A percentile compares a stretch with the other conserved stretches of the same genome.
These are phyloP conservation scores for Tolmerus cingulatus DNA, from an alignment of 2,888 invertebrate species.

Conservation along the genomic window DNA sequence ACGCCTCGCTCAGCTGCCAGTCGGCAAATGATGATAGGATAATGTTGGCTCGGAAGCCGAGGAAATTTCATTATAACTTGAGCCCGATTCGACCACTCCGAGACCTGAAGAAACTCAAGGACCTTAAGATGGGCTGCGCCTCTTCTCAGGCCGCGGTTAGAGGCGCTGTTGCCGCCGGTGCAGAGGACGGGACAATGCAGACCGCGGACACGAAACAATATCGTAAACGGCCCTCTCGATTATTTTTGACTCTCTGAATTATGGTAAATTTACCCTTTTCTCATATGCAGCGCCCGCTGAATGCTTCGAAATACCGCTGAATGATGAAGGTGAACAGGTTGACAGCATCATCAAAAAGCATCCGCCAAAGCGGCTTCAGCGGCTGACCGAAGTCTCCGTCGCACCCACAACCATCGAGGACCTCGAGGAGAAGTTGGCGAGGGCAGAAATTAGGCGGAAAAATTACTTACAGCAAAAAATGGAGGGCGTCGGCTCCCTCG, in stretches of 20 bases:
- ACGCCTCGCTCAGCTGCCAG: not conserved
- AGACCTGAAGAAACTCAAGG: conserved; percentile 42
- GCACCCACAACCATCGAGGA: conserved; percentile 69
- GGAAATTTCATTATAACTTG: conserved; percentile 50
- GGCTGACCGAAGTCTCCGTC: conserved; percentile 69
- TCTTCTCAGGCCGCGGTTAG: conserved; percentile 50
- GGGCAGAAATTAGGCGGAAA: conserved; percentile 75
- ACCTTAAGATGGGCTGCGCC: conserved; percentile 51
- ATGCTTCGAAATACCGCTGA: conserved; percentile 70
- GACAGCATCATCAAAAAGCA: conserved; percentile 67
- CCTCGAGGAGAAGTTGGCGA: conserved; percentile 75
- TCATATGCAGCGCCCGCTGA: conserved; percentile 63
- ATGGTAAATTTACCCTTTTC: not conserved
- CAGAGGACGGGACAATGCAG: not conserved
- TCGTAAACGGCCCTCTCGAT: conserved; percentile 50
- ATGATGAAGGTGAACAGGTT: conserved; percentile 59
- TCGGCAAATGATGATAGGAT: conserved; percentile 44
- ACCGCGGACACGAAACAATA: conserved; percentile 43
- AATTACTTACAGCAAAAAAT: conserved; percentile 62
- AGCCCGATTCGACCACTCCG: conserved; percentile 45
- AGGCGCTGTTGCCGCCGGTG: not conserved
- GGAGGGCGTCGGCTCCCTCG: conserved; percentile 46
- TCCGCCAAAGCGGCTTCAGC: conserved; percentile 74
- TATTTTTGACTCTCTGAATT: not conserved
- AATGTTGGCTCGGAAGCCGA: conserved; percentile 45